Conservation (phyloP, 2,113 vertebrate species). For the Coregonus clupeaformis region DNA sequence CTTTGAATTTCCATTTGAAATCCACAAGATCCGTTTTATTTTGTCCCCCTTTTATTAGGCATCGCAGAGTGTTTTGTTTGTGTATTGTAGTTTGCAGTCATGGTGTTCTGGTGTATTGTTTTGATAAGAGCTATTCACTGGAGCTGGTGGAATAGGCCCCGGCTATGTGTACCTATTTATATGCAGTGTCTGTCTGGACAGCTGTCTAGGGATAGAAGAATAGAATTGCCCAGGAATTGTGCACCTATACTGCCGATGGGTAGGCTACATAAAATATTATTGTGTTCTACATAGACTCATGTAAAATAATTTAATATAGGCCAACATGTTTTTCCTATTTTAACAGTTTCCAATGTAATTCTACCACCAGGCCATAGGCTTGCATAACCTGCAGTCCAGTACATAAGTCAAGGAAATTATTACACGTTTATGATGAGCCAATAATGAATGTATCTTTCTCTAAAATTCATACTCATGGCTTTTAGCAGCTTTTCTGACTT, state of each 20-base stretch:
- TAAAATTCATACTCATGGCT: neutral
- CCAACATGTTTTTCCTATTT: neutral
- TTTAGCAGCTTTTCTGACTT: neutral
- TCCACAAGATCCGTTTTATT: constrained; percentile 30
- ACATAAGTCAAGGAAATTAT: neutral
- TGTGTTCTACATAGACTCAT: neutral
- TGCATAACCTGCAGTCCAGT: neutral
- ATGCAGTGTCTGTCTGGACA: constrained; percentile 70
- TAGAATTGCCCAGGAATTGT: constrained; percentile 50
- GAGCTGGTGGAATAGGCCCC: constrained; percentile 56
- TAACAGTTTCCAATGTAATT: neutral
- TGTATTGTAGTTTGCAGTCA: constrained; percentile 61
- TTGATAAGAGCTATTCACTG: constrained; percentile 54
- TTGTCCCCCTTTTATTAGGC: constrained; percentile 40
- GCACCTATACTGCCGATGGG: constrained; percentile 3
- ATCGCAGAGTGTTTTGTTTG: constrained; percentile 45
- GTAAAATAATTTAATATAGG: neutral
- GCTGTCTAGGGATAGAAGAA: constrained; percentile 65
- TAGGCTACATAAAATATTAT: neutral
- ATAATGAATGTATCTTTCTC: neutral
- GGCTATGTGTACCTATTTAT: constrained; percentile 60
- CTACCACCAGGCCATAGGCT: neutral
- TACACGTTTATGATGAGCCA: neutral
- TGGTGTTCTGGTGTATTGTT: constrained; percentile 66
- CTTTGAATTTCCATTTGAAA: constrained; percentile 1